Conservation (phyloP, 2,113 vertebrate species). For the Camelus dromedarius region DNA sequence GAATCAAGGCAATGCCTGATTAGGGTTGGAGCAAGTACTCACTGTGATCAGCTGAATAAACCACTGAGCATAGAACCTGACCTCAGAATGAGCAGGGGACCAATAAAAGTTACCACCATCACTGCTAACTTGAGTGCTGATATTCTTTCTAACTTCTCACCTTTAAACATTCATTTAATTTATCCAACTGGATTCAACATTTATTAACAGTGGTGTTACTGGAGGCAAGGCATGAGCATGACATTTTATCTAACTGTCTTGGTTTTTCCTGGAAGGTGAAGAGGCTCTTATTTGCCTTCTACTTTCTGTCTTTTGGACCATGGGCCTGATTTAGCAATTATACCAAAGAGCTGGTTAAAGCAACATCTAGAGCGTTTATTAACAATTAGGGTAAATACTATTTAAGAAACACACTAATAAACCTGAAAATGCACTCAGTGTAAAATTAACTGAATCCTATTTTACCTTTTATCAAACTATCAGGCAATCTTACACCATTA, state of each 20-base stretch:
- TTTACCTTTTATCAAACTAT: background rate
- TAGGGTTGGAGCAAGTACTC: background rate
- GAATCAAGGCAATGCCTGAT: background rate
- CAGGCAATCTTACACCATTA: background rate
- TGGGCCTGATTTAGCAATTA: background rate
- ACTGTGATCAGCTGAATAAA: background rate
- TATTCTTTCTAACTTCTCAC: background rate
- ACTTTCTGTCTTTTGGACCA: background rate
- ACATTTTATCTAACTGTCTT: background rate
- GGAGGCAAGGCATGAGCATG: background rate
- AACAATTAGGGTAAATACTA: background rate
- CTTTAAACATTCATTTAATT: background rate
- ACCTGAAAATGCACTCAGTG: background rate
- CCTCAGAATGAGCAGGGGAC: rapidly evolving
- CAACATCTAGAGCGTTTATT: background rate
- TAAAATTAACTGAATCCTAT: background rate
- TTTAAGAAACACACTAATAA: background rate
- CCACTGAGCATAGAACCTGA: background rate
- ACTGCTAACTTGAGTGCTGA: background rate
- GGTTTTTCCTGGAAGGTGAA: background rate
- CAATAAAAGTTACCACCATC: background rate
- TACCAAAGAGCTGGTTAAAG: background rate
- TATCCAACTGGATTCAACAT: background rate
- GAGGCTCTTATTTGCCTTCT: background rate
- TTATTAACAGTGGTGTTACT: background rate